Base-by-base conservation (phyloP, 2,797 vertebrate genomes). In the Emydoidea blandingii region DNA sequence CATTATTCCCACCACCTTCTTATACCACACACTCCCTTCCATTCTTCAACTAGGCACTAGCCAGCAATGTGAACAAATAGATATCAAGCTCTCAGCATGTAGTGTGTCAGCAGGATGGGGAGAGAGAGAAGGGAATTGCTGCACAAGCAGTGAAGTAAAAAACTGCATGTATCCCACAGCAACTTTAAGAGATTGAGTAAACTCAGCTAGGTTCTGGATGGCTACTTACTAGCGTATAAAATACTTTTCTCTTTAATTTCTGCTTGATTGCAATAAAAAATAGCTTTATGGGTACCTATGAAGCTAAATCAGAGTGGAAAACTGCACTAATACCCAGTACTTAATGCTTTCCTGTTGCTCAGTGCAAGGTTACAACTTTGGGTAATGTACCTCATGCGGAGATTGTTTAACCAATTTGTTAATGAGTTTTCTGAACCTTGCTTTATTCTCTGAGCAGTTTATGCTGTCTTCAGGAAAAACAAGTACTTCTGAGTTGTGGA, bases 381-480 rank as follows among this genome's bases (percentile, higher is more conserved):
- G n/a, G 6, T 93, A 83, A 27, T 3, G 1, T 65, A 53, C 37
- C 83, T 94, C 79, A 54, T 16, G 10, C 31, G 31, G 68, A 92
- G 49, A 49, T 85, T 79, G 88, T 49, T 93, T 44, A 82, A 59
- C 57, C 14, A 37, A 0, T 87, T 86, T 92, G 83, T 62, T 4
- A 74, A 53, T 5, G 16, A 82, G 80, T 76, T 92, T 93, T 89
- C 82, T 95, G 80, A 96, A 25, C 37, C 31, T 62, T 72, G n/a
- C 68, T 91, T 93, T 88, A 76, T 92, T 87, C 65, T 95, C 49
- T 52, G 53, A 82, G 72, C 59, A 76, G 50, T 88, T 92, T 65
- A 47, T 11, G 8, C 81, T 74, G 83, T 82, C 44, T 95, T 49
- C 84, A 79, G 62, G 86, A 96, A 88, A 88, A 88, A 44, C 88